phyloP scores from a whole-genome alignment of 2,797 vertebrate species.

The Rhinophrynus dorsalis region DNA sequence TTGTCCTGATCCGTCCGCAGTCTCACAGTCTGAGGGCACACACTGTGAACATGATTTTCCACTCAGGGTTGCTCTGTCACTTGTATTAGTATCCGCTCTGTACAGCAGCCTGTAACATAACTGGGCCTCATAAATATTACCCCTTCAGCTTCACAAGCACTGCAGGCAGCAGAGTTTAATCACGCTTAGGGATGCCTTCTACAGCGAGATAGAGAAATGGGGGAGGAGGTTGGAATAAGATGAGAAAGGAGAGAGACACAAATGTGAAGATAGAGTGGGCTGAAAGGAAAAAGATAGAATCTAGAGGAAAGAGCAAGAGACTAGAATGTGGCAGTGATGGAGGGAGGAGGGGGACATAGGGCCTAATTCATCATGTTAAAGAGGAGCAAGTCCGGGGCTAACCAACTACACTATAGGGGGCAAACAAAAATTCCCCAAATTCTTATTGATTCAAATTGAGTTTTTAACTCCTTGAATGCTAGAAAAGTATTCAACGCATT shows the following conservation, averaged over 20 bases:
- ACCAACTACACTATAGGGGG: no score
- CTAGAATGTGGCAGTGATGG: neutral
- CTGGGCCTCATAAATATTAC: conserved; percentile 18
- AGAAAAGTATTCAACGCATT: no score
- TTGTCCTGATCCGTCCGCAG: neutral
- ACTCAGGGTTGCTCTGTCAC: neutral
- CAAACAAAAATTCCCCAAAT: no score
- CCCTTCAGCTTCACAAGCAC: conserved; percentile 15
- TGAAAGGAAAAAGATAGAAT: no score
- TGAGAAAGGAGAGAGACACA: no score
- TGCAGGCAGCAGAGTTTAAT: conserved; percentile 38
- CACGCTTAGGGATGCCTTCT: conserved; percentile 6
- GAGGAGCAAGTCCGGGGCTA: no score
- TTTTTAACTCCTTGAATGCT: no score
- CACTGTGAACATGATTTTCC: no score
- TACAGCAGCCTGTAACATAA: conserved; percentile 1
- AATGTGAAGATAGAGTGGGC: no score
- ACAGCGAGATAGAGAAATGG: conserved; percentile 4
- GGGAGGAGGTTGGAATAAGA: no score
- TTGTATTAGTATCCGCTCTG: neutral
- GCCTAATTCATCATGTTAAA: no score
- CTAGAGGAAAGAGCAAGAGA: neutral
- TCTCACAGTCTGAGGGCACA: neutral
- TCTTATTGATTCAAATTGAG: no score
- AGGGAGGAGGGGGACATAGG: neutral